Percentiles rank a stretch among this genome's conserved stretches.
These are phyloP conservation scores for Adela reaumurella DNA, from an alignment of 2,888 invertebrate species.

Conservation along the genomic window DNA sequence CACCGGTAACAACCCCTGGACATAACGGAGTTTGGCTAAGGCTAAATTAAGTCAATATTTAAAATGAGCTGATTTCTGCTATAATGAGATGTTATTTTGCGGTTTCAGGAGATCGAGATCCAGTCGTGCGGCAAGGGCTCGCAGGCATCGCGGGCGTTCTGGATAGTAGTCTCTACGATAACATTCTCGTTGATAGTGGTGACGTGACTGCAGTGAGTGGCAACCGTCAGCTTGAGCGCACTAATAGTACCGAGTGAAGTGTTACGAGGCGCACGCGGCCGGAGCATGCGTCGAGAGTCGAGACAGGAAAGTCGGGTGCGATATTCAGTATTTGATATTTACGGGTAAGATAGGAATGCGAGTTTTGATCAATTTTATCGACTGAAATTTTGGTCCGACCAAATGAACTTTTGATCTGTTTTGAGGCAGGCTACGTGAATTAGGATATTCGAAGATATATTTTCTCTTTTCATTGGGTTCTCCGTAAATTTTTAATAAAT, in stretches of 20 bases:
- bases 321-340: not conserved
- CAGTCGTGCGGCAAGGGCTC: slow-evolving; percentile 56
- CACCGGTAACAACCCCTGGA: no score
- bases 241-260: no score
- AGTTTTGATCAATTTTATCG: slow-evolving; percentile 50
- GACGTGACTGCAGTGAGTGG: not conserved
- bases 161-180: not conserved
- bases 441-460: not conserved
- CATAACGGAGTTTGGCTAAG: no score
- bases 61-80: no score
- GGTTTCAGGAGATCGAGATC: slow-evolving; percentile 62
- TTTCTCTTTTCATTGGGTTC: slow-evolving; percentile 10
- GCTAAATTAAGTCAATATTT: no score
- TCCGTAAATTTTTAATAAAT: slow-evolving; percentile 38
- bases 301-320: not conserved
- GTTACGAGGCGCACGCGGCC: slow-evolving; percentile 19
- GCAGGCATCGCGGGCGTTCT: not conserved
- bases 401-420: slow-evolving; percentile 53
- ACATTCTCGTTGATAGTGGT: not conserved
- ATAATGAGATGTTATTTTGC: no score
- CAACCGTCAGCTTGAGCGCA: not conserved
- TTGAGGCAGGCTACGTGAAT: slow-evolving; percentile 30
- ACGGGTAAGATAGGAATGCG: slow-evolving; percentile 5
- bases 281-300: not conserved
- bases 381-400: slow-evolving; percentile 57